phyloP scores from a whole-genome alignment of 2,888 invertebrate species.

The Eilema sororculum region DNA sequence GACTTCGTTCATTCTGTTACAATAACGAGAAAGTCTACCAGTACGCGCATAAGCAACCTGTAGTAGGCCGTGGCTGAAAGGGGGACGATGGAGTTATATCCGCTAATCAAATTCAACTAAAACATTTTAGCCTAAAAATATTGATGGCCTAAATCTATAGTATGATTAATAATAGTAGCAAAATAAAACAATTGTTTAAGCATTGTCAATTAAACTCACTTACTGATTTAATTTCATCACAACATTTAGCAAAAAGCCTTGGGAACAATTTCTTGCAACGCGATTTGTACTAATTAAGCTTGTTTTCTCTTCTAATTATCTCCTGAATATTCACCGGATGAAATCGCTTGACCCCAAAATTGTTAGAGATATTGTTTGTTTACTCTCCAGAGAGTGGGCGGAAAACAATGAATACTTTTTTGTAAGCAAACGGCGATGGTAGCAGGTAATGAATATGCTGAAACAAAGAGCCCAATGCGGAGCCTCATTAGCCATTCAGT shows the following conservation, averaged over 20 bases:
- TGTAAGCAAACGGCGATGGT: slow-evolving; percentile 72
- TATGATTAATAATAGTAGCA: not conserved
- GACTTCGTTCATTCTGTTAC: no score
- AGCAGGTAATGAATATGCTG: slow-evolving; percentile 83
- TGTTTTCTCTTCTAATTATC: slow-evolving; percentile 71
- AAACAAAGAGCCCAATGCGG: slow-evolving; percentile 77
- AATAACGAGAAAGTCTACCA: no score
- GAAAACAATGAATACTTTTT: slow-evolving; percentile 76
- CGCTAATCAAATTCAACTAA: no score
- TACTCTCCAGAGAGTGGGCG: slow-evolving; percentile 65
- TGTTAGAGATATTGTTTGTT: slow-evolving; percentile 78
- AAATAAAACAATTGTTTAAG: not conserved
- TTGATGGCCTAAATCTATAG: not conserved
- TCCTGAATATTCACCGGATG: slow-evolving; percentile 66
- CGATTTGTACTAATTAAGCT: slow-evolving; percentile 65
- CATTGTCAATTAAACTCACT: not conserved
- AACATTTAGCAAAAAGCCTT: slow-evolving; percentile 41
- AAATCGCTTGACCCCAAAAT: slow-evolving; percentile 79
- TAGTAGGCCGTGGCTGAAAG: no score
- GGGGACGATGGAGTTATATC: no score
- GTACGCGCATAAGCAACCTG: no score
- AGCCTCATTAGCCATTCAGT: slow-evolving; percentile 81
- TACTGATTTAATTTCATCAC: slow-evolving; percentile 33
- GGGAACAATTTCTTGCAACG: slow-evolving; percentile 47
- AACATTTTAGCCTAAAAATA: no score